These are phyloP conservation scores for Orchestia grillus DNA, from an alignment of 1,140 invertebrate genomes.

Conservation along the genomic window DNA sequence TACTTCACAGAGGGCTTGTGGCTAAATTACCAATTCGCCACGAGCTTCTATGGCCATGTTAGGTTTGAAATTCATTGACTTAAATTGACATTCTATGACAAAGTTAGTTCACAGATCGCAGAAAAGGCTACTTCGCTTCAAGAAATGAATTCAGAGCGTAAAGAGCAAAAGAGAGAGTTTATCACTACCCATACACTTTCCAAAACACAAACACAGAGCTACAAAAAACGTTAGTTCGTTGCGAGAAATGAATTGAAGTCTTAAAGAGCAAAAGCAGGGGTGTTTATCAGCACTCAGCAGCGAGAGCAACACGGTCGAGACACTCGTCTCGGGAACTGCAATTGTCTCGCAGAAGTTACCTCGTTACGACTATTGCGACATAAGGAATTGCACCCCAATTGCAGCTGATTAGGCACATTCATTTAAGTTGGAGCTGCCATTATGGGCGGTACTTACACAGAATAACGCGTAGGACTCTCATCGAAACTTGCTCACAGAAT, in stretches of 20 bases:
- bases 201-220: too few relatives aligned
- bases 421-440: constrained; percentile 41
- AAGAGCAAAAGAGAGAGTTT: too few relatives aligned
- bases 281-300: background rate
- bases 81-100: too few relatives aligned
- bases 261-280: background rate
- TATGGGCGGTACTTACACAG: constrained; percentile 34
- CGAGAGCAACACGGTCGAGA: background rate
- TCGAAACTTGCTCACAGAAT: background rate
- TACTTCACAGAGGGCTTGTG: background rate
- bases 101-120: too few relatives aligned
- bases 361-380: constrained; percentile 48
- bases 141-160: too few relatives aligned
- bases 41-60: too few relatives aligned
- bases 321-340: background rate
- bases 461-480: constrained; percentile 4
- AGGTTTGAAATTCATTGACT: too few relatives aligned
- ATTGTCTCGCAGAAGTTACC: constrained; percentile 46
- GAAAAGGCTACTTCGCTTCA: too few relatives aligned
- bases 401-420: constrained; percentile 45
- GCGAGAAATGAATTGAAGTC: too few relatives aligned
- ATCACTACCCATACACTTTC: too few relatives aligned
- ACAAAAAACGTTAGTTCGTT: too few relatives aligned
- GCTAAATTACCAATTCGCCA: too few relatives aligned
- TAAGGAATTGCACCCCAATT: constrained; percentile 54